Evolutionary conservation across 2,888 invertebrate species (phyloP).

Genomic region (Beris morrisii): DNA sequence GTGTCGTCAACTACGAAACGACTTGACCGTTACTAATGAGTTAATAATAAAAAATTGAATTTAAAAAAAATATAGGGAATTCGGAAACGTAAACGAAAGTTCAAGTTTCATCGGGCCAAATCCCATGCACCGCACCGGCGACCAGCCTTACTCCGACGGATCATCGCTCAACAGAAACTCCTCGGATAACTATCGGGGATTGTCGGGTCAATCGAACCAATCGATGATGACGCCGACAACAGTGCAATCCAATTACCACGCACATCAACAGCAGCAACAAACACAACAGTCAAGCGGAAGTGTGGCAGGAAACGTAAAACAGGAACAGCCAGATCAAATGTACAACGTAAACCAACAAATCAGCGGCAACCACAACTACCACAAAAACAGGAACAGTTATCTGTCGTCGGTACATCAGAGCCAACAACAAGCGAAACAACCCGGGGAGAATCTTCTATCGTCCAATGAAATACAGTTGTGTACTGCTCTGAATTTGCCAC

Average conservation of each 20-base stretch:
- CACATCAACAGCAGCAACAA: conserved; percentile 46
- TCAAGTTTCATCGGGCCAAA: conserved; percentile 85
- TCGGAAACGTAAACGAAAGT: conserved; percentile 56
- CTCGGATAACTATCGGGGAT: conserved; percentile 59
- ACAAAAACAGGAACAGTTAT: conserved; percentile 35
- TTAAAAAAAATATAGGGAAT: conserved; percentile 46
- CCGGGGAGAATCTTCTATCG: conserved; percentile 63
- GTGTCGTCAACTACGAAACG: too few species aligned
- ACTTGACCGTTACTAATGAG: not conserved
- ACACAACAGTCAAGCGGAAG: conserved; percentile 39
- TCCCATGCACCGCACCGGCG: conserved; percentile 75
- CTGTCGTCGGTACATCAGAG: conserved; percentile 47
- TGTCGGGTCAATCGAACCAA: conserved; percentile 59
- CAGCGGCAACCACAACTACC: conserved; percentile 34
- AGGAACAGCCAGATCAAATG: conserved; percentile 35
- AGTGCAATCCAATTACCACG: conserved; percentile 59
- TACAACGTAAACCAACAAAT: conserved; percentile 43
- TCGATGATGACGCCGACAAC: conserved; percentile 61
- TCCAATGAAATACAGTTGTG: conserved; percentile 75
- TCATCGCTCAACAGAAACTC: conserved; percentile 57
- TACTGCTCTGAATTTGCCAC: conserved; percentile 74
- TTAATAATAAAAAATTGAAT: conserved; percentile 17
- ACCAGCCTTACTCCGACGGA: conserved; percentile 56
- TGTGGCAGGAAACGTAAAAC: conserved; percentile 24
- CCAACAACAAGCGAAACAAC: conserved; percentile 50